Evolutionary conservation across 2,888 invertebrate genomes (phyloP).

Genomic region (Theodoxus fluviatilis): DNA sequence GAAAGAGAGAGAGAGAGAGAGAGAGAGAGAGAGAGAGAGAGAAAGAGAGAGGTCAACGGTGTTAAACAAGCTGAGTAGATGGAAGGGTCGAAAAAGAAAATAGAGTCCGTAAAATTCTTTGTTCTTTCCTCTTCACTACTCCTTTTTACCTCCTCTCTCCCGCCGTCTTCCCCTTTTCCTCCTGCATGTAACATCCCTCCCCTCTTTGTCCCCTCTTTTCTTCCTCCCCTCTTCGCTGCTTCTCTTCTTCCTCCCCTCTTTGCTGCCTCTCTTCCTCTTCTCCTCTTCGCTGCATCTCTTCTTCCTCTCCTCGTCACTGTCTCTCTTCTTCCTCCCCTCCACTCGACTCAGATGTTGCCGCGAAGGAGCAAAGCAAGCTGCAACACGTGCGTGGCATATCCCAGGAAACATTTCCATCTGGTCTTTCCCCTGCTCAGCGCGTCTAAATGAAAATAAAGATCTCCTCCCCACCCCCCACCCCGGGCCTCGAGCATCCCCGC

Average conservation of each 20-base stretch:
- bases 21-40: constrained; percentile 20
- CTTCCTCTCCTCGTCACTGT: too few species aligned
- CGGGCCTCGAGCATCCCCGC: too few species aligned
- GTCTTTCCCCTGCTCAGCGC: too few species aligned
- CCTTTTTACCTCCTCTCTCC: not conserved
- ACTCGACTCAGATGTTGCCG: too few species aligned
- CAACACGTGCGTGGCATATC: too few species aligned
- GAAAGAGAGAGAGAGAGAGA: constrained; percentile 22
- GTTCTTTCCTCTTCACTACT: too few species aligned
- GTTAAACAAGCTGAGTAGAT: not conserved
- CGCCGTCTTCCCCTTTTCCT: not conserved
- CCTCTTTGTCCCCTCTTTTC: not conserved
- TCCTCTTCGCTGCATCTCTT: too few species aligned
- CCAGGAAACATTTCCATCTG: too few species aligned
- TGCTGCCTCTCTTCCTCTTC: not conserved
- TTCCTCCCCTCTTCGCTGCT: not conserved
- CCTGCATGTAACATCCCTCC: not conserved
- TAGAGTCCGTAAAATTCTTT: not conserved
- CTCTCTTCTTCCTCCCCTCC: too few species aligned
- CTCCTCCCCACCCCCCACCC: too few species aligned
- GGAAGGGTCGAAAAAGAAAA: not conserved
- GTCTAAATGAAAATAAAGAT: too few species aligned
- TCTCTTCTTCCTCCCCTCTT: not conserved
- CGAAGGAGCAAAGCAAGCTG: too few species aligned
- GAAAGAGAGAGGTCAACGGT: not conserved